A percentile compares a stretch with the other conserved stretches of the same genome.
Conservation (phyloP, 2,888 invertebrate genomes). For the Resseliella maxima region DNA sequence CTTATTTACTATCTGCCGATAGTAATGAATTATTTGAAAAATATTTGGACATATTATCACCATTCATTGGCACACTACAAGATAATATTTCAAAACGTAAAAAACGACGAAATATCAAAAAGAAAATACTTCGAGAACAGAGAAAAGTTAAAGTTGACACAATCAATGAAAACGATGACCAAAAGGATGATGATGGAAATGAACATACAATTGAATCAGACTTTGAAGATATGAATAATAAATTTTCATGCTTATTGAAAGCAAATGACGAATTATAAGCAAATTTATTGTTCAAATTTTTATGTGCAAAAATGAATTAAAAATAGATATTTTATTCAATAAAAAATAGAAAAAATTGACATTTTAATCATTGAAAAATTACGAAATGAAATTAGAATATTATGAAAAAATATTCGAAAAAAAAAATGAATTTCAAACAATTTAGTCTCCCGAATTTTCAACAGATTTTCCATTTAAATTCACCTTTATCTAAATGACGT, state of each 20-base stretch:
- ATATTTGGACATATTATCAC: neutral
- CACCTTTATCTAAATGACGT: too few species aligned
- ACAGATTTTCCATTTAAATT: too few species aligned
- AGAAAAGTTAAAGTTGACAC: slow-evolving; percentile 1
- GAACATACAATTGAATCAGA: neutral
- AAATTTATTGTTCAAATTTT: too few species aligned
- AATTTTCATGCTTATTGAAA: slow-evolving; percentile 54
- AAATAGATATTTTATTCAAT: too few species aligned
- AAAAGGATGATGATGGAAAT: neutral
- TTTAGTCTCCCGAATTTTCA: too few species aligned
- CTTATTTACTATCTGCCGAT: slow-evolving; percentile 67
- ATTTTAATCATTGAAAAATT: too few species aligned
- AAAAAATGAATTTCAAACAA: too few species aligned
- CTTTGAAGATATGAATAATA: slow-evolving; percentile 55
- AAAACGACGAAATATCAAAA: slow-evolving; percentile 49
- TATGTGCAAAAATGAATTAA: too few species aligned
- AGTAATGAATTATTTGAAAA: neutral
- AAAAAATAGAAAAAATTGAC: too few species aligned
- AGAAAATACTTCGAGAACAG: neutral
- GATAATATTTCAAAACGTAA: slow-evolving; percentile 15
- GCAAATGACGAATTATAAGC: too few species aligned
- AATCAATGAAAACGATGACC: neutral
- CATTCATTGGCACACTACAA: neutral
- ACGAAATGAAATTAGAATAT: too few species aligned
- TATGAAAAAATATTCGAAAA: too few species aligned